Evolutionary conservation across 1,140 invertebrate genomes (phyloP), one percentile per base, ranked within the genome.

Genomic region (Chymomyza costata): DNA sequence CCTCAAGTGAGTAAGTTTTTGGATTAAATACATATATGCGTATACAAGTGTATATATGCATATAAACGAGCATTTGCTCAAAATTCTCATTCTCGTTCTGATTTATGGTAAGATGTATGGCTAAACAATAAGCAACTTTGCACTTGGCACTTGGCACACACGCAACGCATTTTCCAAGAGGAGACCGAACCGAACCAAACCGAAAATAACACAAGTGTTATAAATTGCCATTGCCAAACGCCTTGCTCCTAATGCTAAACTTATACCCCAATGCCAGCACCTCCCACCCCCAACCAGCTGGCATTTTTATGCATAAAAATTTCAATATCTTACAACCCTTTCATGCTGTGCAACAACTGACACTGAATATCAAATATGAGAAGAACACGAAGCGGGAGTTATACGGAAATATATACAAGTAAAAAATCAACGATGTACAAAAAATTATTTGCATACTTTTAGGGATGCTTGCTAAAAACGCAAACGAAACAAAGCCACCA

Each of bases 301-400:
- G 15, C 19, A 6, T 13, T 7, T 8, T 18, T n/a, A 38, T 63
- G 71, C 73, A 78, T 78, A 71, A 73, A 71, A 78, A 78, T 80
- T 78, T 78, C 71, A 76, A 78, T 76, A 76, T 78, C 71, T 78
- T 78, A 68, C 63, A 78, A 78, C 73, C 71, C 71, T 78, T 78
- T 34, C 62, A 3, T 8, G 21, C 3, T 3, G 21, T 25, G 58
- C 32, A 62, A 46, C 71, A 76, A 76, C 71, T 78, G 71, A 78
- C 71, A 78, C 71, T 78, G 71, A 78, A 78, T 78, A 78, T 78
- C 71, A 80, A 78, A 78, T 78, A 78, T 78, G 73, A 78, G 67
- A 45, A 52, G 51, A 67, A 63, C 40, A 65, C 8, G 21, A 25
- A 25, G 3, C 21, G 21, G 8, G n/a, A n/a, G n/a, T n/a, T n/a